phyloP scores from a whole-genome alignment of 2,113 vertebrate species.

The Emydocephalus ijimae region DNA sequence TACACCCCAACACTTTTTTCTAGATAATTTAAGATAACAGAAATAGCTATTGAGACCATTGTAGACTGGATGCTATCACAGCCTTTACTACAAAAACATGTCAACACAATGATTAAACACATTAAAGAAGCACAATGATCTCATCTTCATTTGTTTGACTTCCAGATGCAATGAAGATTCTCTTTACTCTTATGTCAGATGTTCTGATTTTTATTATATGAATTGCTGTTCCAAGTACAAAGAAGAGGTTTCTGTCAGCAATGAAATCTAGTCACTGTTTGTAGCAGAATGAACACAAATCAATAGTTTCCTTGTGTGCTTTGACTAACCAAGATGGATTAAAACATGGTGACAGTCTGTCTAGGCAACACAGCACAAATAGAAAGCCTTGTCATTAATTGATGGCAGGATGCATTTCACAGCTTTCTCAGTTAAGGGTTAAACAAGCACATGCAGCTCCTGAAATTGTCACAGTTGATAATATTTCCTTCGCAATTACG shows the following conservation, averaged over 20 bases:
- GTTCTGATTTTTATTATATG: constrained; percentile 22
- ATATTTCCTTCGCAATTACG: neutral
- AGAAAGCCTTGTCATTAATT: constrained; percentile 57
- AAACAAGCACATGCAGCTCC: constrained; percentile 38
- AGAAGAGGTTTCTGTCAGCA: constrained; percentile 19
- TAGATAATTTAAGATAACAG: constrained; percentile 27
- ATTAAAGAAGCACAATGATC: constrained; percentile 34
- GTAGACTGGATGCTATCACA: neutral
- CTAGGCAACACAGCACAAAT: constrained; percentile 54
- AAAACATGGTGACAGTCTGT: constrained; percentile 58
- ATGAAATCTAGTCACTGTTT: constrained; percentile 52
- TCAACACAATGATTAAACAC: constrained; percentile 12
- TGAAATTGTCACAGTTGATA: neutral
- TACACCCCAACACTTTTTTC: constrained; percentile 24
- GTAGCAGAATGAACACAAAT: constrained; percentile 66
- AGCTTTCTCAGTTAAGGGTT: constrained; percentile 47
- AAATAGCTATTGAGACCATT: constrained; percentile 10
- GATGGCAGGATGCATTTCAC: constrained; percentile 59
- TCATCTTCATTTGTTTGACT: constrained; percentile 29
- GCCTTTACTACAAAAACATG: constrained; percentile 34
- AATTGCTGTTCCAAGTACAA: constrained; percentile 32
- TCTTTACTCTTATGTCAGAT: constrained; percentile 23
- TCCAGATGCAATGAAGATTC: constrained; percentile 17
- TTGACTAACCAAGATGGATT: constrained; percentile 68
- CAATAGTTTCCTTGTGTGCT: constrained; percentile 66